A percentile compares a stretch with the other conserved stretches of the same genome.
Conservation (phyloP, 2,888 invertebrate genomes). For the Hydrotaea diabolus region DNA sequence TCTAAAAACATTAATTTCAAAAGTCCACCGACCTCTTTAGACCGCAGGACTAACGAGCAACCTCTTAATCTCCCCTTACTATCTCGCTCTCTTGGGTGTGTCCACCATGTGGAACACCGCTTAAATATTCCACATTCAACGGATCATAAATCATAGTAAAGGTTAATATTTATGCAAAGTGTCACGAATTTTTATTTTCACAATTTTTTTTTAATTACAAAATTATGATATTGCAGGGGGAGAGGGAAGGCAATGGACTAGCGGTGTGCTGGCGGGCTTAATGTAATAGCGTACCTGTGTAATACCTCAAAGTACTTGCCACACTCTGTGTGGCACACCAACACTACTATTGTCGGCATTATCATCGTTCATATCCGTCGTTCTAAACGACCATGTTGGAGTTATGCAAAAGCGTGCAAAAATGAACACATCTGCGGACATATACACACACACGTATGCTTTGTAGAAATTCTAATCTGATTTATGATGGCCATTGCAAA, state of each 20-base stretch:
- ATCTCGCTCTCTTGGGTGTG: too few relatives aligned
- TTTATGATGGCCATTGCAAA: not conserved
- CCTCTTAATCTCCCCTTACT: too few relatives aligned
- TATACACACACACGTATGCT: slow-evolving; percentile 33
- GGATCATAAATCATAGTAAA: slow-evolving; percentile 24
- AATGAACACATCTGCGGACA: slow-evolving; percentile 52
- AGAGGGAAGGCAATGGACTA: not conserved
- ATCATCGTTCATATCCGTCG: not conserved
- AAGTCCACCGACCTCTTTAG: too few relatives aligned
- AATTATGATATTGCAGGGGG: not conserved
- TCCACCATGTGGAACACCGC: not conserved
- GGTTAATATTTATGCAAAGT: slow-evolving; percentile 32
- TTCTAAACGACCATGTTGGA: slow-evolving; percentile 5
- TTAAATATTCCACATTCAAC: not conserved
- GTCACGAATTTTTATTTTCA: slow-evolving; percentile 18
- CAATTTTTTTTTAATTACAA: slow-evolving; percentile 28
- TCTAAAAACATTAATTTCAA: too few relatives aligned
- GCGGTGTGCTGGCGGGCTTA: not conserved
- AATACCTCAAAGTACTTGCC: slow-evolving; percentile 5
- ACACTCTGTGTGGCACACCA: not conserved
- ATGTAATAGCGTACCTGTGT: not conserved
- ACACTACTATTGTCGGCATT: not conserved
- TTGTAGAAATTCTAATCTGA: slow-evolving; percentile 34
- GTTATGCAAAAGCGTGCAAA: not conserved
- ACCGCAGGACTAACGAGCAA: not conserved